These are phyloP conservation scores for Huso huso DNA, from an alignment of 2,797 vertebrate species.

Conservation along the genomic window DNA sequence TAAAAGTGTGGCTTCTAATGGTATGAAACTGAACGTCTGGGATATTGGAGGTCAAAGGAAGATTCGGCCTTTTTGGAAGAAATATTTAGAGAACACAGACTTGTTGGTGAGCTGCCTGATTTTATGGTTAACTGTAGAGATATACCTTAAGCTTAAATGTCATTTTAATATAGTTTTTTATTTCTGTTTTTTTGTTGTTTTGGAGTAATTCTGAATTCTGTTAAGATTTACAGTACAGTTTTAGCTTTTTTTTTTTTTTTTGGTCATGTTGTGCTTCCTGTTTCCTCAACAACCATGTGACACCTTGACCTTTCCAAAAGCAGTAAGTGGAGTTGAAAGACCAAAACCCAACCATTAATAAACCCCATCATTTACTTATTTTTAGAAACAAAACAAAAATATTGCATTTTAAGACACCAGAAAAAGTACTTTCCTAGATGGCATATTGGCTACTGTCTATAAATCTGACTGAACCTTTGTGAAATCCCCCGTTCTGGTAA, in stretches of 20 bases:
- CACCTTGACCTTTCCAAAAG: too few relatives aligned
- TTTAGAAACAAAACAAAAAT: too few relatives aligned
- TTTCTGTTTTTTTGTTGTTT: background rate
- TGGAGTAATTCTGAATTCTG: background rate
- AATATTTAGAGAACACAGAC: conserved; percentile 82
- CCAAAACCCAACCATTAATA: too few relatives aligned
- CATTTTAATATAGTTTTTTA: conserved; percentile 18
- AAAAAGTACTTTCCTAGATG: too few relatives aligned
- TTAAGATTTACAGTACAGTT: background rate
- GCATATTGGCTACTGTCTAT: too few relatives aligned
- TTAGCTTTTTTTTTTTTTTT: conserved; percentile 1
- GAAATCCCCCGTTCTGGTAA: too few relatives aligned
- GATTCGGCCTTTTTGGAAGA: conserved; percentile 80
- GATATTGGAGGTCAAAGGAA: conserved; percentile 83
- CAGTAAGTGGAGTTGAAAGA: too few relatives aligned
- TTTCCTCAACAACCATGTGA: too few relatives aligned
- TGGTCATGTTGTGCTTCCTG: too few relatives aligned
- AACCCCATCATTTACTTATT: too few relatives aligned
- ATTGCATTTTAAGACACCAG: too few relatives aligned
- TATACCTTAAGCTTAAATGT: background rate
- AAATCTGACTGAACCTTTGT: too few relatives aligned
- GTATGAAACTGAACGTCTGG: conserved; percentile 83
- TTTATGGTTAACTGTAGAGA: background rate
- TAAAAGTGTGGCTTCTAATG: conserved; percentile 74
- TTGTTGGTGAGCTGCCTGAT: conserved; percentile 60